phyloP scores from a whole-genome alignment of 2,888 invertebrate species.

The Pyralis farinalis region DNA sequence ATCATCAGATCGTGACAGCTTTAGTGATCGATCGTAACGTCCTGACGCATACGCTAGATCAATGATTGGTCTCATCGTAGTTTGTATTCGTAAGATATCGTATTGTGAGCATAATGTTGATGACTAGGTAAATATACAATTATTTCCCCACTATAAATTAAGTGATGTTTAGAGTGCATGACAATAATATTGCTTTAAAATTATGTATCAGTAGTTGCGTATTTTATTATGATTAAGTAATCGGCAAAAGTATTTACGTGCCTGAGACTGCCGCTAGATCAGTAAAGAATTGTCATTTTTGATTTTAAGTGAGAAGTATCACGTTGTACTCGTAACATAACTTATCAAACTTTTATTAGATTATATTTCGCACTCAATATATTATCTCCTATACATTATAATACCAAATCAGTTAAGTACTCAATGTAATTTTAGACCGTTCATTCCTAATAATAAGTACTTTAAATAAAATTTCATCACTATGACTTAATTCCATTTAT shows the following conservation, averaged over 20 bases:
- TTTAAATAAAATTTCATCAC: constrained; percentile 18
- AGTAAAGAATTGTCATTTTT: not conserved
- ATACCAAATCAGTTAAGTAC: constrained; percentile 4
- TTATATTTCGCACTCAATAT: constrained; percentile 5
- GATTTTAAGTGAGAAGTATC: not conserved
- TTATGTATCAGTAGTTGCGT: constrained; percentile 28
- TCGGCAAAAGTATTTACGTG: not conserved
- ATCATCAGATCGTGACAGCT: constrained; percentile 25
- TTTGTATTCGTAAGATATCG: constrained; percentile 35
- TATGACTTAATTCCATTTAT: constrained; percentile 38
- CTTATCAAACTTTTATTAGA: not conserved
- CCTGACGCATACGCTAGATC: constrained; percentile 35
- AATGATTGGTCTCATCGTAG: constrained; percentile 53
- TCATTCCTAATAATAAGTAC: constrained; percentile 17
- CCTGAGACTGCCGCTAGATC: not conserved
- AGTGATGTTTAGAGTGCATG: constrained; percentile 66
- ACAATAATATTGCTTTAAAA: constrained; percentile 74
- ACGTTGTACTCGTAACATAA: not conserved
- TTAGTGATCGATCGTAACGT: constrained; percentile 23
- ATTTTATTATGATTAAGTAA: not conserved
- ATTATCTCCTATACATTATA: not conserved
- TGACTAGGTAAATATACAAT: constrained; percentile 11
- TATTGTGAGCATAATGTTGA: constrained; percentile 29
- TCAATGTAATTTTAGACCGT: constrained; percentile 12
- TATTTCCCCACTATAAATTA: constrained; percentile 29